phyloP scores from a whole-genome alignment of 2,888 invertebrate species.

The Drosophila anceps region DNA sequence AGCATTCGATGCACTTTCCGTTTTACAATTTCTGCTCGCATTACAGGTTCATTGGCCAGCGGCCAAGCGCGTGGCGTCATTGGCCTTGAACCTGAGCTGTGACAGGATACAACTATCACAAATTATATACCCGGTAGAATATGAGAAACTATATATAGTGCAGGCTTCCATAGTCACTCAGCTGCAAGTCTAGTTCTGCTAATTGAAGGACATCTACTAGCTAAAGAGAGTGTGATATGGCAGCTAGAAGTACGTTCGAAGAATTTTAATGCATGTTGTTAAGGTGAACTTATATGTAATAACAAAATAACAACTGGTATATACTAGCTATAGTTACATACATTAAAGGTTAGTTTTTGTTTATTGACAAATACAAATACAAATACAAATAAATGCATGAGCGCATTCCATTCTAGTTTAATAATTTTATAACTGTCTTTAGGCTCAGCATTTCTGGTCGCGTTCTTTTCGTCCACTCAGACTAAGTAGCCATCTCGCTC shows the following conservation, averaged over 20 bases:
- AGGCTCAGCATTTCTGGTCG: background rate
- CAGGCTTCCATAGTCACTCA: background rate
- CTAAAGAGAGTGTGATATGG: background rate
- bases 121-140: constrained; percentile 17
- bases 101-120: constrained; percentile 14
- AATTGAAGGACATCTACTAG: background rate
- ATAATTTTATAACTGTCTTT: background rate
- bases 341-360: background rate
- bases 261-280: background rate
- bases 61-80: constrained; percentile 9
- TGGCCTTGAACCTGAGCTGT: constrained; percentile 31
- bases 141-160: background rate
- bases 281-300: background rate
- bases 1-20: constrained; percentile 19
- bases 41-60: constrained; percentile 27
- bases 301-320: background rate
- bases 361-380: too few relatives aligned
- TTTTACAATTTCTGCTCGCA: constrained; percentile 2
- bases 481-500: background rate
- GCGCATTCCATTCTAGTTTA: too few relatives aligned
- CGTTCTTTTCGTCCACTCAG: background rate
- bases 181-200: background rate
- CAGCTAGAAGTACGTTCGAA: background rate
- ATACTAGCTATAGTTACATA: background rate
- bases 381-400: too few relatives aligned